Evolutionary conservation across 2,797 vertebrate genomes (phyloP).

Genomic region (Helarctos malayanus): DNA sequence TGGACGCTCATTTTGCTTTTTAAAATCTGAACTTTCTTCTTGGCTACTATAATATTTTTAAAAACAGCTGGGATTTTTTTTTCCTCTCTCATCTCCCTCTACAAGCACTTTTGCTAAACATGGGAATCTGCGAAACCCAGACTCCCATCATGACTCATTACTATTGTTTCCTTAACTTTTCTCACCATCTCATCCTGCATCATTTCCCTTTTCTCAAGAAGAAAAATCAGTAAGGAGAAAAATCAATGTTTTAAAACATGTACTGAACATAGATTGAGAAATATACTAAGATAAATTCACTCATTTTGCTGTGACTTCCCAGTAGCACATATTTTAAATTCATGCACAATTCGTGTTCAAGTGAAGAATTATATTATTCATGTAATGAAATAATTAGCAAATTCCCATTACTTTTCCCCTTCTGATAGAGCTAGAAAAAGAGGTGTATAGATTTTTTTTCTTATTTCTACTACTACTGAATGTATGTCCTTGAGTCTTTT

Average conservation of each 20-base stretch:
- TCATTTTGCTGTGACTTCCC: neutral
- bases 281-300: neutral
- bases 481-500: neutral
- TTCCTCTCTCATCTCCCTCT: constrained; percentile 78
- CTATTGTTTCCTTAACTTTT: constrained; percentile 90
- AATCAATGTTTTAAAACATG: constrained; percentile 53
- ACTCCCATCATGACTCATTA: constrained; percentile 88
- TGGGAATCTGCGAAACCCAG: constrained; percentile 86
- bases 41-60: constrained; percentile 79
- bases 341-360: neutral
- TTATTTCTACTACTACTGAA: constrained; percentile 27
- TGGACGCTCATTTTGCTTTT: constrained; percentile 74
- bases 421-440: neutral
- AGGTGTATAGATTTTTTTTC: neutral
- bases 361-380: constrained; percentile 39
- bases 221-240: constrained; percentile 81
- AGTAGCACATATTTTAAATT: neutral
- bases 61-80: constrained; percentile 75
- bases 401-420: constrained; percentile 4
- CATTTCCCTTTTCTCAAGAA: constrained; percentile 90
- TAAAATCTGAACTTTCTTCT: constrained; percentile 78
- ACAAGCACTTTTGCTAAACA: constrained; percentile 84
- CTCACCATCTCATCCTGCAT: constrained; percentile 87
- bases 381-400: neutral
- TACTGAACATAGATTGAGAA: constrained; percentile 68